phyloP scores from a whole-genome alignment of 2,113 vertebrate genomes.

The Cisticola juncidis region DNA sequence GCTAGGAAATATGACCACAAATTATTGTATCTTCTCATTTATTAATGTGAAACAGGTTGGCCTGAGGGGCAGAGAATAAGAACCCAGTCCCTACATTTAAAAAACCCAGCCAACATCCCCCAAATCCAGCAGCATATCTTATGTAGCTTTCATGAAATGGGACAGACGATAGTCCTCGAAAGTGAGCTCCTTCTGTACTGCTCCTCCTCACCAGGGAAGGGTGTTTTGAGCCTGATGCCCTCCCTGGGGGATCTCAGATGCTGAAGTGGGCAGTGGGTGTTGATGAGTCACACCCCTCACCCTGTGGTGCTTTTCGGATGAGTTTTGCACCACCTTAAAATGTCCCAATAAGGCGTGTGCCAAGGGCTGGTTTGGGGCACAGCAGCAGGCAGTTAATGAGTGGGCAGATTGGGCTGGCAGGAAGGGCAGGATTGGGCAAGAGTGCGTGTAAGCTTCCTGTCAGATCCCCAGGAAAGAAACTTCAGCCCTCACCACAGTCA shows the following conservation, averaged over 20 bases:
- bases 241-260: neutral
- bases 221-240: neutral
- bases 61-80: neutral
- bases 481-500: slow-evolving; percentile 58
- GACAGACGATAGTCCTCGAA: neutral
- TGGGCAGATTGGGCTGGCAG: slow-evolving; percentile 56
- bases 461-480: slow-evolving; percentile 25
- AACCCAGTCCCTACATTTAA: neutral
- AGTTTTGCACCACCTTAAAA: neutral
- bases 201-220: neutral
- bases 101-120: neutral
- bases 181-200: neutral
- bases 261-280: neutral
- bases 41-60: neutral
- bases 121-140: neutral
- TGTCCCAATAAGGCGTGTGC: slow-evolving; percentile 37
- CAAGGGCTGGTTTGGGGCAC: slow-evolving; percentile 6
- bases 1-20: neutral
- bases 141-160: neutral
- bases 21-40: neutral
- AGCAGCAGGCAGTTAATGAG: slow-evolving; percentile 61
- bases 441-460: slow-evolving; percentile 73
- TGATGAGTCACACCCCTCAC: neutral
- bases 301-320: neutral
- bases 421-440: slow-evolving; percentile 72